Percentiles rank a stretch among this genome's conserved stretches.
These are phyloP conservation scores for Spicauda simplicius DNA, from an alignment of 2,888 invertebrate genomes.

Conservation along the genomic window DNA sequence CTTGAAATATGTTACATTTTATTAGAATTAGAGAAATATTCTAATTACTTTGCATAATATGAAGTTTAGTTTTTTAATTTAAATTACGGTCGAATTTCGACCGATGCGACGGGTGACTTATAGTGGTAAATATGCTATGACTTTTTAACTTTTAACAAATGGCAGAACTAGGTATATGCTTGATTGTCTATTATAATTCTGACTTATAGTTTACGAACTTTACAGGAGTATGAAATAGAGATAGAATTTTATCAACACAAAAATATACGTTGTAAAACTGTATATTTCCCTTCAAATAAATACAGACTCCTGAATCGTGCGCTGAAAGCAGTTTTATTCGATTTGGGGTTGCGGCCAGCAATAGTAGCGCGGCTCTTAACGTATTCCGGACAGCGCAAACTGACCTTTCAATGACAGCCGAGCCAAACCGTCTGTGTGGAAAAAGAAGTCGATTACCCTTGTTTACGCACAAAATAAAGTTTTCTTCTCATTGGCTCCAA, in stretches of 20 bases:
- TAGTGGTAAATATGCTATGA: no score
- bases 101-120: no score
- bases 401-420: constrained; percentile 70
- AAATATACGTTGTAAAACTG: neutral
- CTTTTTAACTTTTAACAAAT: no score
- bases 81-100: no score
- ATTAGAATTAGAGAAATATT: no score
- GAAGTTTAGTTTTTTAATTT: no score
- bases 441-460: constrained; percentile 69
- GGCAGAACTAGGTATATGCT: no score
- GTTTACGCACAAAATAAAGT: constrained; percentile 81
- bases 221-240: neutral
- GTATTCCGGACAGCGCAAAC: constrained; percentile 67
- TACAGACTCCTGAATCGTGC: constrained; percentile 8
- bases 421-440: constrained; percentile 61
- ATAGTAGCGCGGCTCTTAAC: constrained; percentile 50
- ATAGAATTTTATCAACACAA: neutral
- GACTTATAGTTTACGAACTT: neutral
- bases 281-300: constrained; percentile 1
- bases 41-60: no score
- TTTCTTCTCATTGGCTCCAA: constrained; percentile 75
- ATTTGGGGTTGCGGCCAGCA: constrained; percentile 36
- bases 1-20: no score
- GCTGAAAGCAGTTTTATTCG: constrained; percentile 37
- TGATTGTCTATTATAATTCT: no score